Percentiles rank a stretch among this genome's conserved stretches.
Evolutionary conservation across 2,888 invertebrate species (phyloP).

Genomic region (Lepidocyrtinus sp.): DNA sequence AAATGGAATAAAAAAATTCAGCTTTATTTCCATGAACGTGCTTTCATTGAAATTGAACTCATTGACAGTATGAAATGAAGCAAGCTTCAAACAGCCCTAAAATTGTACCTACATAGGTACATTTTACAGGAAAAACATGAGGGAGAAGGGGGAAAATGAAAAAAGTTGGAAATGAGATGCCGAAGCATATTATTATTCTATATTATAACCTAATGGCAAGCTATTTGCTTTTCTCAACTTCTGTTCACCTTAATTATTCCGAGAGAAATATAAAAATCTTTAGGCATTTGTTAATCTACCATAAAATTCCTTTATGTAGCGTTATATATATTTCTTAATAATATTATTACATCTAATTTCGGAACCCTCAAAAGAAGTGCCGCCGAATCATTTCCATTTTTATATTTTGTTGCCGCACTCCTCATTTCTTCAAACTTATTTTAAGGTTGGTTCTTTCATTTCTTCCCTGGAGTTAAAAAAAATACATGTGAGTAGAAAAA

Average conservation of each 20-base stretch:
- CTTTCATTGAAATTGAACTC: no score
- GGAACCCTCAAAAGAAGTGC: constrained; percentile 54
- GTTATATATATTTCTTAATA: constrained; percentile 58
- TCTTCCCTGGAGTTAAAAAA: not conserved
- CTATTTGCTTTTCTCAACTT: constrained; percentile 46
- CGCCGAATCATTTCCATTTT: constrained; percentile 38
- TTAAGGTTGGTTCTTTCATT: not conserved
- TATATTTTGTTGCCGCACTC: constrained; percentile 1
- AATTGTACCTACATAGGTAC: no score
- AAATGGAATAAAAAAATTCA: no score
- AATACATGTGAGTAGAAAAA: not conserved
- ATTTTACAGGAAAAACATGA: no score
- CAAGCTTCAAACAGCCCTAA: no score
- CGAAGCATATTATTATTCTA: constrained; percentile 10
- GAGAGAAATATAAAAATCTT: constrained; percentile 21
- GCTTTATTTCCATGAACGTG: no score
- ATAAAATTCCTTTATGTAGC: constrained; percentile 53
- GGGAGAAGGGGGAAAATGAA: not conserved
- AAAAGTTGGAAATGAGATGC: no score
- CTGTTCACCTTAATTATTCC: constrained; percentile 45
- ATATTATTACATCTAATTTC: constrained; percentile 60
- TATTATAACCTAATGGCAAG: constrained; percentile 4
- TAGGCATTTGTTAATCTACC: constrained; percentile 48
- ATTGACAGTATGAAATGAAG: no score
- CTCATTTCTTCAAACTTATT: not conserved